phyloP scores from a whole-genome alignment of 2,797 vertebrate species.

The Clarias fuscus region DNA sequence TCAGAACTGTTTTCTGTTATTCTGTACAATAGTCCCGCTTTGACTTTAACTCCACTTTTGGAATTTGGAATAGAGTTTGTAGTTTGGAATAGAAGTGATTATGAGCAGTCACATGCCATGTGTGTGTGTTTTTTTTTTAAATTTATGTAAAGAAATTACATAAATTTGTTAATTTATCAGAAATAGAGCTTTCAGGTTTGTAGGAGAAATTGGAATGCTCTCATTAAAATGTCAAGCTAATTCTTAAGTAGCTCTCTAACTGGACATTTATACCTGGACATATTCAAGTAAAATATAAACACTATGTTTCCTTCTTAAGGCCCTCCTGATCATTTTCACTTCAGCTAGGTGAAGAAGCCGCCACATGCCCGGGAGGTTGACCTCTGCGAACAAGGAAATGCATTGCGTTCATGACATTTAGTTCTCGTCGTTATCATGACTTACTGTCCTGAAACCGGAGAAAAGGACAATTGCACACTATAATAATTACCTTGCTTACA shows the following conservation, averaged over 20 bases:
- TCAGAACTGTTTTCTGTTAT: too few relatives aligned
- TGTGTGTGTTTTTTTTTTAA: background rate
- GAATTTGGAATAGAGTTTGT: background rate
- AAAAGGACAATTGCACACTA: constrained; percentile 52
- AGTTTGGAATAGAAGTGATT: too few relatives aligned
- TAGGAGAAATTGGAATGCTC: too few relatives aligned
- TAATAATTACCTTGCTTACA: constrained; percentile 56
- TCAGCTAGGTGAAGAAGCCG: background rate
- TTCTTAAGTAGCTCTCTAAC: too few relatives aligned
- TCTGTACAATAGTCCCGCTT: too few relatives aligned
- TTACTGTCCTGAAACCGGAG: constrained; percentile 23
- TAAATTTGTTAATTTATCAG: too few relatives aligned
- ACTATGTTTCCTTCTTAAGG: background rate
- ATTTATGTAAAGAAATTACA: background rate
- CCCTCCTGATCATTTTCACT: background rate
- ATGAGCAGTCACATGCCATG: background rate
- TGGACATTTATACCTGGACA: too few relatives aligned
- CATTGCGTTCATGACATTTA: constrained; percentile 22
- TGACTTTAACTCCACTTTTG: too few relatives aligned
- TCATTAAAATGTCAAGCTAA: too few relatives aligned
- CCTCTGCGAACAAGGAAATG: background rate
- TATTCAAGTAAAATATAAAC: too few relatives aligned
- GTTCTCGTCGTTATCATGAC: constrained; percentile 25
- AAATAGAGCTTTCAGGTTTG: too few relatives aligned
- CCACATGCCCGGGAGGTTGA: background rate